These are phyloP conservation scores for Drosophila cracens DNA, from an alignment of 2,888 invertebrate species.

Conservation along the genomic window DNA sequence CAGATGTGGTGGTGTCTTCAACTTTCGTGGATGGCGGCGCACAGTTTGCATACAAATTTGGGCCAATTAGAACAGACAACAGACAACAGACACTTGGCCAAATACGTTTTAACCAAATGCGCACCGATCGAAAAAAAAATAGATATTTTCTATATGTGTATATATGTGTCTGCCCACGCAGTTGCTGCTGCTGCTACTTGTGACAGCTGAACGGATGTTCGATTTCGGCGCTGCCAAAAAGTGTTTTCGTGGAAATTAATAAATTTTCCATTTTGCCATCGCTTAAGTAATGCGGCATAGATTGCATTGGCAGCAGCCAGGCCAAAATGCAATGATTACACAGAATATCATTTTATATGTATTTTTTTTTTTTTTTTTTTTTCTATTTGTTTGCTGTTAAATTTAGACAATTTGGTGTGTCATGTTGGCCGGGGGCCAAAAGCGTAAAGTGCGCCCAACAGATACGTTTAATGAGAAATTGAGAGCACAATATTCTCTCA, in stretches of 20 bases:
- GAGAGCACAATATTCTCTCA: conserved; percentile 8
- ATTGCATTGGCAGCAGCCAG: conserved; percentile 12
- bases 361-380: conserved; percentile 35
- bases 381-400: conserved; percentile 49
- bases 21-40: conserved; percentile 44
- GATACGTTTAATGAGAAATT: conserved; percentile 41
- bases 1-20: conserved; percentile 45
- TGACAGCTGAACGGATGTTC: conserved; percentile 67
- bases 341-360: conserved; percentile 23
- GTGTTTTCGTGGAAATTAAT: conserved; percentile 26
- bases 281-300: conserved; percentile 9
- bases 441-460: conserved; percentile 62
- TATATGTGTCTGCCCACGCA: conserved; percentile 53
- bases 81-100: conserved; percentile 19
- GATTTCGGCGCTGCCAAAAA: conserved; percentile 40
- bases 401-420: conserved; percentile 77
- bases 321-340: conserved; percentile 29
- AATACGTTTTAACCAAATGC: conserved; percentile 56
- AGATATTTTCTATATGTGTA: background rate
- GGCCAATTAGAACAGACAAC: conserved; percentile 64
- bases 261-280: conserved; percentile 19
- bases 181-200: conserved; percentile 11
- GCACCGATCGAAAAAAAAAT: conserved; percentile 14
- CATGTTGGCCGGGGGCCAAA: conserved; percentile 72
- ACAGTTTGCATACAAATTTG: conserved; percentile 76